Evolutionary conservation across 2,797 vertebrate species (phyloP), one percentile per base, ranked within the genome.

Genomic region (Chaunax sp.): DNA sequence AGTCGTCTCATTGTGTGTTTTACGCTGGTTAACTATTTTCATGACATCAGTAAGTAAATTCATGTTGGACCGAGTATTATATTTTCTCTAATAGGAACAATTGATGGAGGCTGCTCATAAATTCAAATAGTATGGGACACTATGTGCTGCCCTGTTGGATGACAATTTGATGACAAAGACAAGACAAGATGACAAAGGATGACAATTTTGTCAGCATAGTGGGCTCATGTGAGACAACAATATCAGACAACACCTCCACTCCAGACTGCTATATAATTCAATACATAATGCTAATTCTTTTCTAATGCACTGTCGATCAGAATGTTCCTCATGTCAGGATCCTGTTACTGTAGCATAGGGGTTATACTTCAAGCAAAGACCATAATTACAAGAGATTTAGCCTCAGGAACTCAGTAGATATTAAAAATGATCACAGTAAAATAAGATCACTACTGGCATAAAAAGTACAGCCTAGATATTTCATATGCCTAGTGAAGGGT

Each of bases 281-380:
- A n/a, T n/a, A n/a, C n/a, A n/a, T 16, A 16, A 25, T 16, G n/a
- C n/a, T n/a, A n/a, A n/a, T 41, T 64, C 28, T 43, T 22, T 53
- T 57, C 6, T 50, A 43, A 57, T 47, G 59, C 37, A 43, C 45
- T 35, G 9, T 18, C 25, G 46, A 78, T 77, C 46, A 59, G 14
- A n/a, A 49, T 54, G 14, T 35, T 69, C 52, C 37, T 64, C 59
- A 40, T 33, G 26, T 45, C 22, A 28, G 6, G 46, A 19, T 46
- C 44, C 13, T 25, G 14, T 47, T 53, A 28, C n/a, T 46, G n/a
- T 53, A 28, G 8, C 8, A 8, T 4, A 28, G 4, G 28, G 28
- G 28, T 28, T 30, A 30, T 30, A 30, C 4, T 20, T 35, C 51
- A n/a, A n/a, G n/a, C 54, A 65, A 59, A 64, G 28, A 51, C 14